These are phyloP conservation scores for Drosophila neotestacea DNA, from an alignment of 2,888 invertebrate genomes.

Conservation along the genomic window DNA sequence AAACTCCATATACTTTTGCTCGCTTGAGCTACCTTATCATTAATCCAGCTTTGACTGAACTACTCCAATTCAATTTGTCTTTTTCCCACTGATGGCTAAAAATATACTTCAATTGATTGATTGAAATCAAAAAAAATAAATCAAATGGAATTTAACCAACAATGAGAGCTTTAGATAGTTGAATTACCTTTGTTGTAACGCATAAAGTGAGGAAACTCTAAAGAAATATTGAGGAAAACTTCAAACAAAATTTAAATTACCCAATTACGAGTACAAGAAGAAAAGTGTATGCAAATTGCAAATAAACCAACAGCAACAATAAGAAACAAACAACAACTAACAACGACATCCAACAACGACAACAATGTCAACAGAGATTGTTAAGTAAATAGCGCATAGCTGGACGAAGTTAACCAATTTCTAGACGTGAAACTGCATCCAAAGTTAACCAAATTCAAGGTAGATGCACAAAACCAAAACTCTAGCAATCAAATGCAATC, in stretches of 20 bases:
- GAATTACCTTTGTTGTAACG: constrained; percentile 4
- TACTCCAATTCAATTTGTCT: constrained; percentile 5
- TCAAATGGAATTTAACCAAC: constrained; percentile 4
- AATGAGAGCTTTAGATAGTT: constrained; percentile 7
- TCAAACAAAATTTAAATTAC: constrained; percentile 56
- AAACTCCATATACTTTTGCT: neutral
- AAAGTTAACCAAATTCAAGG: constrained; percentile 35
- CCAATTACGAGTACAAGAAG: constrained; percentile 52
- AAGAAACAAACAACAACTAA: constrained; percentile 3
- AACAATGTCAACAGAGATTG: constrained; percentile 50
- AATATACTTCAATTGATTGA: constrained; percentile 17
- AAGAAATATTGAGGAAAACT: constrained; percentile 37
- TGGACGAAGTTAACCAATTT: constrained; percentile 33
- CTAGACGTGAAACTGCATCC: constrained; percentile 48
- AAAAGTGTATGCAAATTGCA: constrained; percentile 57
- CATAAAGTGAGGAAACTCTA: constrained; percentile 3
- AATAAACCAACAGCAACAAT: constrained; percentile 40
- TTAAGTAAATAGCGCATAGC: constrained; percentile 54
- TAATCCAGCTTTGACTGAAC: constrained; percentile 1
- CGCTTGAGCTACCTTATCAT: constrained; percentile 2
- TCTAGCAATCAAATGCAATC: constrained; percentile 23
- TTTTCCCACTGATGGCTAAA: neutral
- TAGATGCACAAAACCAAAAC: neutral
- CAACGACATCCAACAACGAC: constrained; percentile 15
- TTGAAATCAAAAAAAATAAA: constrained; percentile 1